Base-by-base conservation (phyloP, 1,140 invertebrate genomes). In the Aculops lycopersici region DNA sequence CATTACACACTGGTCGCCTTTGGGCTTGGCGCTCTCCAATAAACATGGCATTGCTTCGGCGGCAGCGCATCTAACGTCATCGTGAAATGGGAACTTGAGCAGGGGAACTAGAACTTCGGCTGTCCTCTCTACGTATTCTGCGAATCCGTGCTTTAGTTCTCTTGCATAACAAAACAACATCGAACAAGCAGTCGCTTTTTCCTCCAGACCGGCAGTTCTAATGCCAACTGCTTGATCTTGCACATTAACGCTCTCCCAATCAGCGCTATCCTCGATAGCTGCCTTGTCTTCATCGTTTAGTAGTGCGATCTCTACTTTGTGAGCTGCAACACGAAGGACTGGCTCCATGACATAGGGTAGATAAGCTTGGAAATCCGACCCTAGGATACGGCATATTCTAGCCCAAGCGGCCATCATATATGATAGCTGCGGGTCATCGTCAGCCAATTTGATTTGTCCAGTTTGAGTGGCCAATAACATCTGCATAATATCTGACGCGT, bases 361-460 rank as follows among this genome's bases (percentile, higher is more conserved):
- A 58, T 97, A 98, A 48, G 81, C 80, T 51, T 86, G 75, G 53
- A 98, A 98, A 49, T 81, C 72, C 54, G 79, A 61, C 58, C 79
- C 84, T 48, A 94, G 63, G 48, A 97, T 83, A 59, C 88, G 92
- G 58, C 92, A 98, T 55, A 98, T 90, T 49, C 90, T 65, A 0
- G 88, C 84, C 92, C 92, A 98, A 0, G 88, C 86, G 3, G 83
- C 84, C 43, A 98, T 95, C 53, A 98, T 70, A 60, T 94, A 98
- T 13, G 81, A 84, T 21, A 63, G 76, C 59, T 94, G 86, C 2
- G 86, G 86, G 65, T 95, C 86, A 57, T 95, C 86, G 48, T 86
- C 81, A 2, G 76, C 70, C 44, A 83, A 55, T 46, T 68, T 63
- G 18, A 72, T 70, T 47, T 72, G 71, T 38, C 55, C 62, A 49